Evolutionary conservation across 2,113 vertebrate species (phyloP).

Genomic region (Choloepus hoffmanni): DNA sequence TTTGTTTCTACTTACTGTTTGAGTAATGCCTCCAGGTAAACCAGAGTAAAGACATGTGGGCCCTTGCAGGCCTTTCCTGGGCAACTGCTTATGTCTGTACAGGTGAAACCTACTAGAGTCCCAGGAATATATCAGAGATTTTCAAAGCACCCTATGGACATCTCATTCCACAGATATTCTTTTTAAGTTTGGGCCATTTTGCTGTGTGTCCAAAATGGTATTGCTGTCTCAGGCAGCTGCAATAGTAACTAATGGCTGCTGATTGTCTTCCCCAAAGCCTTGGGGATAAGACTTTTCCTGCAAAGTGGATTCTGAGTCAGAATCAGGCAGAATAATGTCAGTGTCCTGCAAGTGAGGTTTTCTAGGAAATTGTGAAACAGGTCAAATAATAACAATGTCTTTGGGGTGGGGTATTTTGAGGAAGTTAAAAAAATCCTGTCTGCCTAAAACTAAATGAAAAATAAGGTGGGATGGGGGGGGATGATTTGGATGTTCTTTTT

Average conservation of each 20-base stretch:
- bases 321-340: neutral
- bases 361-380: neutral
- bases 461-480: too few species aligned
- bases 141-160: neutral
- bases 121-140: neutral
- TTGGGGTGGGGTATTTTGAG: neutral
- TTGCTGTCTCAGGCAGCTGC: neutral
- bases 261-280: neutral
- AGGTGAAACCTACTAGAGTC: too few species aligned
- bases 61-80: too few species aligned
- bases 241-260: neutral
- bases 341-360: neutral
- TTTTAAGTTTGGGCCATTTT: neutral
- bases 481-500: too few species aligned
- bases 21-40: too few species aligned
- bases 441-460: too few species aligned
- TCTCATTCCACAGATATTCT: too few species aligned
- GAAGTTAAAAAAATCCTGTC: neutral
- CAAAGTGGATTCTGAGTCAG: neutral
- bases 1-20: too few species aligned
- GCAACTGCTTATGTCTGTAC: too few species aligned
- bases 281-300: neutral
- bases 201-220: neutral
- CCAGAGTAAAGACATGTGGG: too few species aligned
- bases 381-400: neutral